Conservation (phyloP, 2,888 invertebrate genomes). For the Erebia palarica region DNA sequence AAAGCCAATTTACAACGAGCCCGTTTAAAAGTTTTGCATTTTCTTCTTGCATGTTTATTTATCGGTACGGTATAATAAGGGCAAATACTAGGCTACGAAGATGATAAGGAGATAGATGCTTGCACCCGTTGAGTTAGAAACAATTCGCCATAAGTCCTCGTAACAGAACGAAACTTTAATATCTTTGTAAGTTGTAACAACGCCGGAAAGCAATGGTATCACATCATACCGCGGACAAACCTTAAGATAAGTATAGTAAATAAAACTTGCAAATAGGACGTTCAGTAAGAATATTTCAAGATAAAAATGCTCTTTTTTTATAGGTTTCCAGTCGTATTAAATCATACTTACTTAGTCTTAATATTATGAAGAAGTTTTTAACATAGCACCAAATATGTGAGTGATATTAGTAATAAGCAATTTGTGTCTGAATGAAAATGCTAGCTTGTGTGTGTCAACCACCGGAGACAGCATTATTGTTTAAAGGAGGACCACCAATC, state of each 20-base stretch:
- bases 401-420: conserved; percentile 63
- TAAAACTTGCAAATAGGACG: neutral
- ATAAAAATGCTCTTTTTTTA: neutral
- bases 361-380: conserved; percentile 19
- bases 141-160: conserved; percentile 51
- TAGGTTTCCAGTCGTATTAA: conserved; percentile 53
- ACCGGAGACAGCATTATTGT: conserved; percentile 80
- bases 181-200: conserved; percentile 47
- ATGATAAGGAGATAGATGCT: conserved; percentile 46
- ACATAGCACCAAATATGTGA: conserved; percentile 53
- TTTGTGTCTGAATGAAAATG: conserved; percentile 77
- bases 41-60: neutral
- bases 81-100: conserved; percentile 37
- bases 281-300: neutral
- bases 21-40: neutral
- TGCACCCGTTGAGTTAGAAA: conserved; percentile 47
- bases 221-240: neutral
- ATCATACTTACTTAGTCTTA: conserved; percentile 20
- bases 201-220: conserved; percentile 38
- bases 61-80: conserved; percentile 1
- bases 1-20: neutral
- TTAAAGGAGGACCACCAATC: conserved; percentile 79
- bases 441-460: conserved; percentile 87
- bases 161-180: conserved; percentile 51
- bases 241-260: too few relatives aligned